Evolutionary conservation across 2,888 invertebrate genomes (phyloP).

Genomic region (Melanophora roralis): DNA sequence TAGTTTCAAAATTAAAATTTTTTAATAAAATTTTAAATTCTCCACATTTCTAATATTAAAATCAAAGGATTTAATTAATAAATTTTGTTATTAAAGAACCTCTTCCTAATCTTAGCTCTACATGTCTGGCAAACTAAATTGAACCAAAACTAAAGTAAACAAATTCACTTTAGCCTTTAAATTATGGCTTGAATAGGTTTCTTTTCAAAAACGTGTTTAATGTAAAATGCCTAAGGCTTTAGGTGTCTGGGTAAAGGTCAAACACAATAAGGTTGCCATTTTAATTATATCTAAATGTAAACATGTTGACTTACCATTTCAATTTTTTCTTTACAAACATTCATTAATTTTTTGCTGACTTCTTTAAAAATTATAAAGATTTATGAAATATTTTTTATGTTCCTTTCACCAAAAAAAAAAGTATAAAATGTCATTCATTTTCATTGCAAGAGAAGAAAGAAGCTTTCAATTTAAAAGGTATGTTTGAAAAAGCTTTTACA

Average conservation of each 20-base stretch:
- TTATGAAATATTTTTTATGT: slow-evolving; percentile 59
- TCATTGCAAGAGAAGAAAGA: too few species aligned
- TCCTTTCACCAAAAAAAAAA: slow-evolving; percentile 41
- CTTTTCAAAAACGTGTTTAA: too few species aligned
- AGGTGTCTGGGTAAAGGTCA: neutral
- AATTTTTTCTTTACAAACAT: neutral
- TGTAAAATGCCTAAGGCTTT: neutral
- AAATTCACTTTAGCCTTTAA: too few species aligned
- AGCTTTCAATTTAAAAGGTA: neutral
- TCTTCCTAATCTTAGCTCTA: too few species aligned
- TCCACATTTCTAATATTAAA: too few species aligned
- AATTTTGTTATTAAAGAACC: too few species aligned
- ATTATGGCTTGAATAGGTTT: too few species aligned
- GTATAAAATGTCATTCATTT: neutral
- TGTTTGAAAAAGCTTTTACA: neutral
- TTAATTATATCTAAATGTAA: neutral
- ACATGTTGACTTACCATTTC: neutral
- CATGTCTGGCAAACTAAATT: too few species aligned
- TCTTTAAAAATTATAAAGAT: slow-evolving; percentile 63
- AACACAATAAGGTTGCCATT: neutral
- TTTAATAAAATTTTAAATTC: too few species aligned
- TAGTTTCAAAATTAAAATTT: too few species aligned
- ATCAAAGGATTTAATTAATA: too few species aligned
- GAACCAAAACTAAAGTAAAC: too few species aligned
- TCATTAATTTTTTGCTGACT: slow-evolving; percentile 45